Evolutionary conservation across 2,888 invertebrate genomes (phyloP).

Genomic region (Melanostoma scalare): DNA sequence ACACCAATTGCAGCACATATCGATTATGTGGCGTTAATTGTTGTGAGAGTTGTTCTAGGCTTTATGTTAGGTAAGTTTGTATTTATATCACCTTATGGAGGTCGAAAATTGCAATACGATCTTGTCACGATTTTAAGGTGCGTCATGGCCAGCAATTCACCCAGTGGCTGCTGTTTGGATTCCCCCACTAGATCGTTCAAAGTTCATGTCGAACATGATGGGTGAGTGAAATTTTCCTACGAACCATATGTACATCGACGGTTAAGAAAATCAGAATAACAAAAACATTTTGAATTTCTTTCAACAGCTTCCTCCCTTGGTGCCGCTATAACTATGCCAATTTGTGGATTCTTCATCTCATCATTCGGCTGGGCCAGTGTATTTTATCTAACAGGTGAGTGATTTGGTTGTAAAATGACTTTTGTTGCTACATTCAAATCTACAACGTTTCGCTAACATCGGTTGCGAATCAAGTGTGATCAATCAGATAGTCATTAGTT

Average conservation of each 20-base stretch:
- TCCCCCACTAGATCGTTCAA: slow-evolving; percentile 95
- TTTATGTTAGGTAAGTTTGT: slow-evolving; percentile 84
- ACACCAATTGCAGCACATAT: slow-evolving; percentile 90
- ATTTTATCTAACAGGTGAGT: slow-evolving; percentile 91
- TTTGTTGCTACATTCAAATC: no score
- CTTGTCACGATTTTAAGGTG: slow-evolving; percentile 84
- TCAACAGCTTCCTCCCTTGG: slow-evolving; percentile 92
- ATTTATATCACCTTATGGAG: slow-evolving; percentile 6
- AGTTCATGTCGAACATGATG: slow-evolving; percentile 96
- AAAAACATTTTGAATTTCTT: slow-evolving; percentile 31
- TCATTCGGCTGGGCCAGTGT: slow-evolving; percentile 94
- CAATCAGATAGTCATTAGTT: no score
- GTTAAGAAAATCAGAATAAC: slow-evolving; percentile 6
- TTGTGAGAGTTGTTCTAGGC: slow-evolving; percentile 89
- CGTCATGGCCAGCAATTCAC: slow-evolving; percentile 96
- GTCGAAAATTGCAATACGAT: neutral
- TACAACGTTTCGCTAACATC: no score
- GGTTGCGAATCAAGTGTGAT: no score
- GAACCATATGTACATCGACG: neutral
- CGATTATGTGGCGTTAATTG: slow-evolving; percentile 87
- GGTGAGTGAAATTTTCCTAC: slow-evolving; percentile 83
- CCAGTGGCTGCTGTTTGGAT: slow-evolving; percentile 97
- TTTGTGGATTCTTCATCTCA: slow-evolving; percentile 91
- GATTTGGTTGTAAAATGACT: neutral
- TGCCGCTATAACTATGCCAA: slow-evolving; percentile 94